Evolutionary conservation across 2,113 vertebrate species (phyloP).

Genomic region (Pontoporia blainvillei): DNA sequence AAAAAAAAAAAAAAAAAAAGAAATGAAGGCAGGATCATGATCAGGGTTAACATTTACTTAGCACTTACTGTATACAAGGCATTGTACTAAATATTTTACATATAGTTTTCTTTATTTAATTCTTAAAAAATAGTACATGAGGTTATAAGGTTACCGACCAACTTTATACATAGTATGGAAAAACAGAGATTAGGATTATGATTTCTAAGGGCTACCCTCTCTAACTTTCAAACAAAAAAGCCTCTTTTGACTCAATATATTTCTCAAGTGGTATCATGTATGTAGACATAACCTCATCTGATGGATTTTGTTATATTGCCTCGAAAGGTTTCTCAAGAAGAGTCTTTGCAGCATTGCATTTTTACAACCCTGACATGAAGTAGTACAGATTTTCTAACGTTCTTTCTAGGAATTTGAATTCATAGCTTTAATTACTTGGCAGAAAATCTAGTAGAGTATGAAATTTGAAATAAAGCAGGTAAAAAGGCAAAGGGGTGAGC

Average conservation of each 20-base stretch:
- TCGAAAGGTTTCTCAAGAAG: background rate
- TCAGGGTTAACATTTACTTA: background rate
- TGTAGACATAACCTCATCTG: background rate
- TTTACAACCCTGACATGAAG: background rate
- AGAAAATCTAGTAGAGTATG: background rate
- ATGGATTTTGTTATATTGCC: background rate
- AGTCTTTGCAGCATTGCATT: background rate
- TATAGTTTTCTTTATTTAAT: background rate
- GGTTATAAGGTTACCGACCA: background rate
- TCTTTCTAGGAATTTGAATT: background rate
- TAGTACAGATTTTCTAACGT: background rate
- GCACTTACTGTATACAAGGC: background rate
- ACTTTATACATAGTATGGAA: background rate
- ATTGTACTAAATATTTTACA: background rate
- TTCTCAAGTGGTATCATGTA: background rate
- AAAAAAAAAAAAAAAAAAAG: no score
- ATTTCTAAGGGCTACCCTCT: background rate
- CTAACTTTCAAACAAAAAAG: background rate
- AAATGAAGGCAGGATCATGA: background rate
- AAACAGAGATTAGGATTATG: background rate
- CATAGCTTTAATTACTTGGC: background rate
- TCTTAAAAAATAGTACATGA: background rate
- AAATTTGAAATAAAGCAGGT: background rate
- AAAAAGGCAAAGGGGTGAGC: background rate
- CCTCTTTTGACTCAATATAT: background rate